Base-by-base conservation (phyloP, 2,113 vertebrate genomes). In the Bambusicola thoracicus region DNA sequence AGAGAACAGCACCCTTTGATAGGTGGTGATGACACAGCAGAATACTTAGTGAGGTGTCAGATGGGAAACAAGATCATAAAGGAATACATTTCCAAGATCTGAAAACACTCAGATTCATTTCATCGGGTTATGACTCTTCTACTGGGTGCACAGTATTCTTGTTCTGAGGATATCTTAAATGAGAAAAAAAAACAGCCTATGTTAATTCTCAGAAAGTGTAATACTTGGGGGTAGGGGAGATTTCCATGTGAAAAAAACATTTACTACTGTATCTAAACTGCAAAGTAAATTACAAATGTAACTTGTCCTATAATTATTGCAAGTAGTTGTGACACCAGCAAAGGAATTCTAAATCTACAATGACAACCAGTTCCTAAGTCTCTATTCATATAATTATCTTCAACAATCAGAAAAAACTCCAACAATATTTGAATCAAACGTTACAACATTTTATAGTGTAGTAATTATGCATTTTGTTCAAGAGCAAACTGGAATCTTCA, bases 11-110 rank as follows among this genome's bases (percentile, higher is more conserved):
- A 15, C 41, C 65, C 69, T 70, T 7, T 82, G 67, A 93, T 48
- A 82, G 24, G 67, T 81, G 67, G 48, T 82, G 84, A 94, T 43
- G 63, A 92, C 70, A 92, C 91, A 70, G 78, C 56, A 80, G 78
- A 77, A 67, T 7, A 56, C 66, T 85, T 49, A 58, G 74, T 29
- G 41, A 95, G 63, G 81, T 80, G 76, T 68, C 81, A 74, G 75
- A 74, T 63, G 46, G 34, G 85, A 95, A 89, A 63, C 51, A 56
- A 85, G 34, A 85, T 40, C 2, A 6, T 74, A 83, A 77, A 85
- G 41, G 32, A 76, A 63, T 30, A 70, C 4, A 17, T 13, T 55
- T 77, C 34, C 55, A 41, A 69, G 38, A 80, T 73, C 6, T 34
- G 63, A 80, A 85, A 85, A n/a, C 59, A 12, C 22, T 1, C 0